Percentiles rank a stretch among this genome's conserved stretches.
Conservation (phyloP, 92 coral and sea anemone species). For the Diadumene lineata region DNA sequence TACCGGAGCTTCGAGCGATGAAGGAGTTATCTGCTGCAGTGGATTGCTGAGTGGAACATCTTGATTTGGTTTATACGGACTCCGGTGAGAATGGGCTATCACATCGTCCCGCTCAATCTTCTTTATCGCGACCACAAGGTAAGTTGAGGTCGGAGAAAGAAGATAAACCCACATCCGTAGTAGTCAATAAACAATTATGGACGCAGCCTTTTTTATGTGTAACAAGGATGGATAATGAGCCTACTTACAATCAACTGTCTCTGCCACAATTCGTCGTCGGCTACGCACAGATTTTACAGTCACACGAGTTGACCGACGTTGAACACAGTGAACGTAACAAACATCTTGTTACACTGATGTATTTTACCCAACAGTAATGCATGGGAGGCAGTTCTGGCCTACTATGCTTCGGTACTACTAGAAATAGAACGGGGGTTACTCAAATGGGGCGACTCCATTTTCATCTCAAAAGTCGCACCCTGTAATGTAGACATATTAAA, state of each 20-base stretch:
- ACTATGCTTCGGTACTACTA: no score
- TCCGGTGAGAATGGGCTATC: neutral
- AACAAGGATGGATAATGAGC: neutral
- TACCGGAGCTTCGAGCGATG: constrained; percentile 21
- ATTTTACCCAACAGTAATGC: no score
- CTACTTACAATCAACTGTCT: neutral
- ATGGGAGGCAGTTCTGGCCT: no score
- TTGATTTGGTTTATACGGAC: neutral
- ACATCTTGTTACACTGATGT: no score
- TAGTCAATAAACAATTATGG: constrained; percentile 26
- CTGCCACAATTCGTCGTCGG: no score
- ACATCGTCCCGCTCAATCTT: neutral
- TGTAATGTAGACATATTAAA: no score
- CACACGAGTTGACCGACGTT: no score
- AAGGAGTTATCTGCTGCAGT: constrained; percentile 9
- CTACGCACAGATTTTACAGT: no score
- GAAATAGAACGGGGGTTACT: no score
- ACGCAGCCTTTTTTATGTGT: constrained; percentile 19
- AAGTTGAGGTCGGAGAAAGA: constrained; percentile 20
- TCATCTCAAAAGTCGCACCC: no score
- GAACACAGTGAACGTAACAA: no score
- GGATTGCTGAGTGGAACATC: constrained; percentile 10
- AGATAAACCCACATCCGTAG: constrained; percentile 12
- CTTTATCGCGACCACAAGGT: neutral
- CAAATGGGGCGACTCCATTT: no score